phyloP scores from a whole-genome alignment of 2,797 vertebrate genomes.

The Hypotaenidia philippensis region DNA sequence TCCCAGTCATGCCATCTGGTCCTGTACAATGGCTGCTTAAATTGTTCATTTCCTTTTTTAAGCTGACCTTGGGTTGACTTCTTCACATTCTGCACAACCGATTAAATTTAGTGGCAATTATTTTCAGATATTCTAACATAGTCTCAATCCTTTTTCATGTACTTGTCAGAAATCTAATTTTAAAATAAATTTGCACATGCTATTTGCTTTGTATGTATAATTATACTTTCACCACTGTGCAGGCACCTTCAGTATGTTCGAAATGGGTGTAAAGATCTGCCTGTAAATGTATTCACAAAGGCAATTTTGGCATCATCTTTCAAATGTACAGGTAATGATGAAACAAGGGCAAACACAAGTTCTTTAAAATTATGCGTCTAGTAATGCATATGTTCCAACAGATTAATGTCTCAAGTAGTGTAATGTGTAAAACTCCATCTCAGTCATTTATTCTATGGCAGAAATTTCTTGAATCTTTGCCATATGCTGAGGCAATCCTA shows the following conservation, averaged over 20 bases:
- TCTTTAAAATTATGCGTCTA: neutral
- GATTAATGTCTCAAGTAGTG: neutral
- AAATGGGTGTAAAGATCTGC: neutral
- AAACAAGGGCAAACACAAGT: neutral
- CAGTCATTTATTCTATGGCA: neutral
- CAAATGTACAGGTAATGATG: neutral
- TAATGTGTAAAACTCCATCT: neutral
- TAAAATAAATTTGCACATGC: slow-evolving; percentile 14
- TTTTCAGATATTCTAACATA: slow-evolving; percentile 27
- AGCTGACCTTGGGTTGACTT: slow-evolving; percentile 27
- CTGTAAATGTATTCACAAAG: neutral
- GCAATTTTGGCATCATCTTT: neutral
- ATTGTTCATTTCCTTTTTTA: slow-evolving; percentile 15
- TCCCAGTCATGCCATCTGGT: slow-evolving; percentile 10
- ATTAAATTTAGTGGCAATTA: slow-evolving; percentile 55
- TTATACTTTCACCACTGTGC: neutral
- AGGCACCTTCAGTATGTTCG: neutral
- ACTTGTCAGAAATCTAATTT: slow-evolving; percentile 40
- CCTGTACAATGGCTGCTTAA: slow-evolving; percentile 10
- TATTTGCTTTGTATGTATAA: neutral
- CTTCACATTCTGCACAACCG: slow-evolving; percentile 23
- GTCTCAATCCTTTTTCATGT: neutral
- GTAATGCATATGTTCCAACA: neutral
- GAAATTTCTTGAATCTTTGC: slow-evolving; percentile 23
- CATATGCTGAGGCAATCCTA: neutral